A percentile compares a stretch with the other conserved stretches of the same genome.
Evolutionary conservation across 2,888 invertebrate genomes (phyloP).

Genomic region (Tinea semifulvella): DNA sequence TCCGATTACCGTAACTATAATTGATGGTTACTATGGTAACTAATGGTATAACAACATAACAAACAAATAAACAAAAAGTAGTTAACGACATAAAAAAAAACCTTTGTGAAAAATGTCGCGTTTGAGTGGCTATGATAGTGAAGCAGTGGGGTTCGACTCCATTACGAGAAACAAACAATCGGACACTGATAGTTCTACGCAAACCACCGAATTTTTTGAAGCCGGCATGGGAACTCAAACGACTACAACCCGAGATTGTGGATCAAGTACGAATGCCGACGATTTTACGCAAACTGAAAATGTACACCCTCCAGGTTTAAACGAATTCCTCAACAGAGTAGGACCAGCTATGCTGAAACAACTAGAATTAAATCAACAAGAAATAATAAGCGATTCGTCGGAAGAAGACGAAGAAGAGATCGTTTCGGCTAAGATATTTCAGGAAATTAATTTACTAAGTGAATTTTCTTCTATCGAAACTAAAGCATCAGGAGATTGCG

Average conservation of each 20-base stretch:
- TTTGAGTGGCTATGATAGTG: constrained; percentile 49
- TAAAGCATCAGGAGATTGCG: constrained; percentile 38
- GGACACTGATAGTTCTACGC: constrained; percentile 31
- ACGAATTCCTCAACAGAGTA: constrained; percentile 44
- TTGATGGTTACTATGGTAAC: too few relatives aligned
- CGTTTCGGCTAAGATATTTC: constrained; percentile 34
- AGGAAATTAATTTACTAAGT: constrained; percentile 33
- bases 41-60: too few relatives aligned
- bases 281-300: constrained; percentile 28
- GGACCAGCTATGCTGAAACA: constrained; percentile 48
- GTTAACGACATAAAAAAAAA: too few relatives aligned
- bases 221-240: constrained; percentile 36
- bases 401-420: constrained; percentile 51
- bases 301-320: constrained; percentile 37
- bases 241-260: constrained; percentile 28
- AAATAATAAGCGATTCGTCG: constrained; percentile 33
- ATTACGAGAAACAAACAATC: constrained; percentile 25
- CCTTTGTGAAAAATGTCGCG: constrained; percentile 42
- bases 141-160: constrained; percentile 45
- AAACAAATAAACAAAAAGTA: too few relatives aligned
- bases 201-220: constrained; percentile 39
- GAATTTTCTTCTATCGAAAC: constrained; percentile 27
- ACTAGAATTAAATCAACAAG: constrained; percentile 35
- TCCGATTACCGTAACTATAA: too few relatives aligned
- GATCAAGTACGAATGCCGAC: constrained; percentile 31